Percentiles rank a stretch among this genome's conserved stretches.
phyloP scores from a whole-genome alignment of 2,888 invertebrate species.

The Ethmia dodecea region DNA sequence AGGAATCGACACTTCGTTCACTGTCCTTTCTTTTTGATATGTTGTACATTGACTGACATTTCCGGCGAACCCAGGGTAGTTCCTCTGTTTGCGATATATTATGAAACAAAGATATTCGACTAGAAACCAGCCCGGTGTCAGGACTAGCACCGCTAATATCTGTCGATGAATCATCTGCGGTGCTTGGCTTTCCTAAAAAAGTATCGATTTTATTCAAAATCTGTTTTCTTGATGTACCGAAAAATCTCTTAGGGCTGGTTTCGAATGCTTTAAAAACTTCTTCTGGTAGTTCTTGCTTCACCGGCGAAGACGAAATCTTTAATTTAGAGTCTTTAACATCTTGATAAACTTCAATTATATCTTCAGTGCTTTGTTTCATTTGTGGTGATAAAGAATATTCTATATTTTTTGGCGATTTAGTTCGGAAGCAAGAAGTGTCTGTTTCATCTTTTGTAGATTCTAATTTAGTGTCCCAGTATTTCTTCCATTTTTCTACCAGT shows the following conservation, averaged over 20 bases:
- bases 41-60: conserved; percentile 51
- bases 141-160: conserved; percentile 35
- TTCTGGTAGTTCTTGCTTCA: conserved; percentile 63
- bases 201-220: conserved; percentile 67
- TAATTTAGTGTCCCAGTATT: conserved; percentile 62
- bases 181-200: conserved; percentile 53
- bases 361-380: conserved; percentile 12
- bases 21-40: conserved; percentile 38
- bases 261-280: conserved; percentile 70
- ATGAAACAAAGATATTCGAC: conserved; percentile 67
- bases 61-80: conserved; percentile 36
- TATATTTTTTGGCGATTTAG: conserved; percentile 25
- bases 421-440: conserved; percentile 21
- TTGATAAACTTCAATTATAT: conserved; percentile 9
- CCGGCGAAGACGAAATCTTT: conserved; percentile 20
- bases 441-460: conserved; percentile 36
- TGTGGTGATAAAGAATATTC: conserved; percentile 11
- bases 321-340: conserved; percentile 10
- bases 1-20: conserved; percentile 21
- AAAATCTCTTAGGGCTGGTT: conserved; percentile 69
- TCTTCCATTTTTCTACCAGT: conserved; percentile 61
- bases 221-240: conserved; percentile 66
- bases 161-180: conserved; percentile 31
- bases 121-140: conserved; percentile 66
- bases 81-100: conserved; percentile 59